Evolutionary conservation across 2,113 vertebrate genomes (phyloP), one percentile per base, ranked within the genome.

Genomic region (Apodemus speciosus): DNA sequence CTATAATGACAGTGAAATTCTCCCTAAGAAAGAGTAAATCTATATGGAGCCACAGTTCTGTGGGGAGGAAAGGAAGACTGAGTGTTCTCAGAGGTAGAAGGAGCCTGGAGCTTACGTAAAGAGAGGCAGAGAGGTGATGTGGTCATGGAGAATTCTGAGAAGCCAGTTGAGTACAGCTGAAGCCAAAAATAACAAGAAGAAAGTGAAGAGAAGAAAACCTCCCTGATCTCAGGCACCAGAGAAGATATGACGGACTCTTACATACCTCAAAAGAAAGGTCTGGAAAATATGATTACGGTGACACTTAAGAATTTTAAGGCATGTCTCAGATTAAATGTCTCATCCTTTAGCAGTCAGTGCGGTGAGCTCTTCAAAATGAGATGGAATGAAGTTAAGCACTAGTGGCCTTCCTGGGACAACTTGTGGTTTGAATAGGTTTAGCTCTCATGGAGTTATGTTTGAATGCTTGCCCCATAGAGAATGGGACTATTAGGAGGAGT

Each of bases 81-180:
- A 46, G 51, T 64, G 35, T 53, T n/a, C 20, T 49, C 11, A 49
- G 72, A 51, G 49, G 13, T 3, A 53, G 35, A 35, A 56, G 85
- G 30, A 79, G 20, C 21, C 3, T 51, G 8, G 3, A 49, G 69
- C 25, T 8, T 2, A 0, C 0, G 7, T 4, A 2, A 2, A 0
- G 14, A n/a, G 58, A 43, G 14, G 43, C 15, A 72, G 0, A 64
- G 1, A 49, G 51, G 62, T 3, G 75, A 9, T 85, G 73, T 2
- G 23, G 64, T 60, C 20, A 35, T 62, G 13, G 49, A 87, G 11
- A 27, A 79, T 53, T 51, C 56, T 43, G 21, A 88, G 30, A 6
- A 38, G 21, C 15, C 32, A 40, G 18, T 49, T 62, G 49, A 35
- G 80, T 11, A 64, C 40, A 46, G 14, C 13, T 64, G n/a, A 93